Percentiles rank a stretch among this genome's conserved stretches.
Conservation (phyloP, 30 jellyfish, hydroid and myxozoan genomes). For the Aurelia sp. region DNA sequence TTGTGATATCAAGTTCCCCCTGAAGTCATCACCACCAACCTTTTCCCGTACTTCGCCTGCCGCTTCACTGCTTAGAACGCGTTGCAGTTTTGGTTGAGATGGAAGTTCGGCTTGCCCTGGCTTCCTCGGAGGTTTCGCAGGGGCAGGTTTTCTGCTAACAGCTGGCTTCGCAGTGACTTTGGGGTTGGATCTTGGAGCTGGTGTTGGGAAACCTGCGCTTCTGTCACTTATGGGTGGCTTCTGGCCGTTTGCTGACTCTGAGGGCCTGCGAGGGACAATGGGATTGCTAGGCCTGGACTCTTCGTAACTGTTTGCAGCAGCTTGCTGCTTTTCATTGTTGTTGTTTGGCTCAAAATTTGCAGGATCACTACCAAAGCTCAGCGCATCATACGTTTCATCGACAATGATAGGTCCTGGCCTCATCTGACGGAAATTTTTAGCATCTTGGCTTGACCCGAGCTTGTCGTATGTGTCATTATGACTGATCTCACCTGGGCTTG, state of each 20-base stretch:
- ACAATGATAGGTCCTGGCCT: slow-evolving; percentile 65
- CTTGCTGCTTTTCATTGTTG: background rate
- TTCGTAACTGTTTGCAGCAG: slow-evolving; percentile 1
- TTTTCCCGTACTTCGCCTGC: background rate
- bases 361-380: slow-evolving; percentile 22
- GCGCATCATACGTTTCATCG: slow-evolving; percentile 46
- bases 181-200: slow-evolving; percentile 28
- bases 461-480: slow-evolving; percentile 34
- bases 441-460: slow-evolving; percentile 14
- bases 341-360: background rate
- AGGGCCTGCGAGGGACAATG: background rate
- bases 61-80: background rate
- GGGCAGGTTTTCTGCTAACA: slow-evolving; percentile 28
- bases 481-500: background rate
- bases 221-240: background rate
- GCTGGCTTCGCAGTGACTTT: slow-evolving; percentile 24
- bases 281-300: slow-evolving; percentile 6
- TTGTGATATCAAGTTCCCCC: slow-evolving; percentile 52
- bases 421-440: slow-evolving; percentile 15
- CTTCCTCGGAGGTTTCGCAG: slow-evolving; percentile 51
- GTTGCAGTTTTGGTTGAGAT: background rate
- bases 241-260: background rate
- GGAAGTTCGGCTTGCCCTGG: background rate
- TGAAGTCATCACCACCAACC: slow-evolving; percentile 11
- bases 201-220: slow-evolving; percentile 2